These are phyloP conservation scores for Bambusicola thoracicus DNA, from an alignment of 2,113 vertebrate species.

Conservation along the genomic window DNA sequence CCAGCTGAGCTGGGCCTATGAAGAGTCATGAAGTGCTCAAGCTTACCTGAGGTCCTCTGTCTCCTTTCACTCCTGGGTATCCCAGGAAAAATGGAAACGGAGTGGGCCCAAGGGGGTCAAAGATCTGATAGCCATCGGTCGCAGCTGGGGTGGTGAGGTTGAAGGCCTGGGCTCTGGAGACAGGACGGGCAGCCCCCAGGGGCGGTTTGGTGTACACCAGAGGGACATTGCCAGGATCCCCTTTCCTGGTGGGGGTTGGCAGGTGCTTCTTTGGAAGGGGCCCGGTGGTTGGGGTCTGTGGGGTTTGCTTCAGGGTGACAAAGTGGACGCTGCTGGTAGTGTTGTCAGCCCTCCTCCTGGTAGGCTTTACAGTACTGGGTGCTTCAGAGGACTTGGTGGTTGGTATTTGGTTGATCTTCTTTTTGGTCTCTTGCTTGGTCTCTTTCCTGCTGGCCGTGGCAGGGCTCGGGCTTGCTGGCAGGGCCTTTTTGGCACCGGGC, in stretches of 20 bases:
- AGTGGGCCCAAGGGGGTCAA: constrained; percentile 82
- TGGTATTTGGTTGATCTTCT: constrained; percentile 54
- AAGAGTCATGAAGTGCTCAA: neutral
- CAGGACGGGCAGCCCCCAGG: neutral
- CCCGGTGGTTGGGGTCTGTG: neutral
- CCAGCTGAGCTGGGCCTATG: neutral
- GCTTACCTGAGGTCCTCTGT: constrained; percentile 89
- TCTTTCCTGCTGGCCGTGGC: constrained; percentile 3
- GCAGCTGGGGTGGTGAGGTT: constrained; percentile 78
- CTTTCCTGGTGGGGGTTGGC: constrained; percentile 58
- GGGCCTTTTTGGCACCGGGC: constrained; percentile 11
- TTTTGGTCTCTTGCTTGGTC: constrained; percentile 50
- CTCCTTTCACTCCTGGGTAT: constrained; percentile 88
- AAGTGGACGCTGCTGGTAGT: neutral
- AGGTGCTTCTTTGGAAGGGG: constrained; percentile 32
- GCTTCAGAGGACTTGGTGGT: neutral
- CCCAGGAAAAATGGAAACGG: constrained; percentile 82
- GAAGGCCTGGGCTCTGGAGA: constrained; percentile 4
- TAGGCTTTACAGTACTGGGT: neutral
- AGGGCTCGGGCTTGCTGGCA: constrained; percentile 1
- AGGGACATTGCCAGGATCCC: constrained; percentile 50
- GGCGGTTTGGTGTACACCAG: constrained; percentile 63
- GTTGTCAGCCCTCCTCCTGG: constrained; percentile 25
- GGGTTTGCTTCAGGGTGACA: constrained; percentile 51
- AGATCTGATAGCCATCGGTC: constrained; percentile 83